Evolutionary conservation across 2,797 vertebrate species (phyloP), one percentile per base, ranked within the genome.

Genomic region (Catostomus latipinnis): DNA sequence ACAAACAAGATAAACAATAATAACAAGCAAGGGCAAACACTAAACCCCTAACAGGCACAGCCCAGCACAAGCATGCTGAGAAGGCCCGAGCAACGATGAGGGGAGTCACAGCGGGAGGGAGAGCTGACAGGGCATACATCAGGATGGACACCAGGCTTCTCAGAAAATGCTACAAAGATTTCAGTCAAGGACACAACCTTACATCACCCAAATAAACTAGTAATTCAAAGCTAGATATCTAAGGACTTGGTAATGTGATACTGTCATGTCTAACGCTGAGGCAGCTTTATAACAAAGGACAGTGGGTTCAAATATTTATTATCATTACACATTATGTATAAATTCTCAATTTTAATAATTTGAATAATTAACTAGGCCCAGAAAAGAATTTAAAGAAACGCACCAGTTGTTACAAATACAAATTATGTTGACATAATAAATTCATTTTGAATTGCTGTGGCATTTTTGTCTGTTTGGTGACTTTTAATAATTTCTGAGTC

Each of bases 1-100:
- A 94, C 93, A 94, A 92, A 93, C 88, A 88, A 90, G 89, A 94
- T 93, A 94, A 93, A 94, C 90, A 94, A 93, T 91, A 94, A 92
- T 92, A 93, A 93, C 91, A 92, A 93, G 92, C 88, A 86, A 88
- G 91, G 88, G 87, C 78, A 82, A 86, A 86, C 86, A 87, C 67
- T 73, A 86, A 89, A 82, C 85, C 83, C 84, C 84, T 56, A 52
- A 72, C 60, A 52, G 60, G 16, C 18, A 18, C 60, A 65, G 77
- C 74, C 72, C 73, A 88, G 88, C 87, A 83, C 52, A 84, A 90
- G 87, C 85, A 67, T 81, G 85, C 78, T 56, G 82, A 82, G 90
- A 90, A 92, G 88, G 89, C 90, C 86, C 86, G 90, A 91, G 89
- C 90, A 84, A 89, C 88, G 90, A 88, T 61, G 46, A 88, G 53